Base-by-base conservation (phyloP, 2,888 invertebrate genomes). In the Metallyticus violacea region DNA sequence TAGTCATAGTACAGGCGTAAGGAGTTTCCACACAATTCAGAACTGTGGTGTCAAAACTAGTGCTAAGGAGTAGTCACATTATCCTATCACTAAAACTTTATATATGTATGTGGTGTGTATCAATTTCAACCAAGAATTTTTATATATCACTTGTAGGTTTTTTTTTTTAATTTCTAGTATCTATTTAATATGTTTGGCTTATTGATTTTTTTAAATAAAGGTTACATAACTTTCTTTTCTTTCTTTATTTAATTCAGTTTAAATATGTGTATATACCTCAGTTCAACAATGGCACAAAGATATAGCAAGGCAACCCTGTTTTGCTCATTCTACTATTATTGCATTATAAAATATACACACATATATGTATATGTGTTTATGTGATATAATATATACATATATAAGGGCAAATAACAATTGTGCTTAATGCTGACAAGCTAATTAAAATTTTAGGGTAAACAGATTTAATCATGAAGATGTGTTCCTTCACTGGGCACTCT, bases 71-170 rank as follows among this genome's bases (percentile, higher is more conserved):
- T 82, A 62, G 62, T 81, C 81, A 81, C 81, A 81, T 26, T 81
- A 26, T 79, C 26, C 25, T 5, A 30, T 9, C 15, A 26, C 26
- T 30, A 77, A 62, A 79, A 79, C 84, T 28, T 80, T 84, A 84
- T 86, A 9, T 80, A 77, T 78, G 81, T 87, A 85, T 85, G 78
- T 86, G 40, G 87, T 85, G 87, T 87, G 87, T 87, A 87, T 85
- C 87, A 85, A 85, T 85, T 87, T 87, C 85, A 87, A 81, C 87
- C 79, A 77, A 85, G 22, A 79, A 86, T 78, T 82, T 84, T 86
- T 80, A 40, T 78, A 83, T 84, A 79, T 85, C 84, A 30, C 77
- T 81, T 25, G 25, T 77, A 85, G 25, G 9, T 30, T 30, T 30
- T 30, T 76, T 78, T 85, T 77, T 78, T 79, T 80, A 40, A 77